Evolutionary conservation across 2,797 vertebrate genomes (phyloP), one percentile per base, ranked within the genome.

Genomic region (Tarsius wallacei): DNA sequence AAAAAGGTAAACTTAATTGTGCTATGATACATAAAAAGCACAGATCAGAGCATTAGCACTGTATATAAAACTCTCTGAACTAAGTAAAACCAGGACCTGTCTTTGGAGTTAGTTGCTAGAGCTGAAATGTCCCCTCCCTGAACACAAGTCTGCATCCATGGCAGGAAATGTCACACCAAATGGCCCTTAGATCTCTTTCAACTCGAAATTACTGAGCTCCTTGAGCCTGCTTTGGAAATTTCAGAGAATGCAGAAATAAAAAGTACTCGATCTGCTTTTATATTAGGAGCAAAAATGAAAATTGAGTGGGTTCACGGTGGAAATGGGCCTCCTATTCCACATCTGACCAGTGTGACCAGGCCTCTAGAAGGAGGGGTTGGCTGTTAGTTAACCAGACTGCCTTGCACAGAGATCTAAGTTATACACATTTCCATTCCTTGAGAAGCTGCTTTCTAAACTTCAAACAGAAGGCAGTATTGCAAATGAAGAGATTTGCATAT

Each of bases 1-100:
- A 47, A 81, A 49, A 82, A 74, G 55, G 61, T 49, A 81, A 53
- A 95, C 87, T 81, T 66, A 63, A 19, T 74, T 90, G 81, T 90
- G 28, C 53, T 76, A 61, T 47, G 49, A 49, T 80, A 55, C 7
- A 87, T 66, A 66, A 82, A 96, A 90, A 70, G 76, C 19, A 89
- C 0, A 80, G 24, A 55, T 78, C 21, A 57, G 28, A 16, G n/a
- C 28, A 80, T n/a, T 76, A 92, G 28, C 31, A 28, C 2, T 22
- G 10, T 7, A 42, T 55, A 53, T n/a, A 64, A 8, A 42, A 73
- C 70, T 28, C 31, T 26, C 26, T 57, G 83, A 61, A 78, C 28
- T 55, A n/a, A 22, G 6, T 12, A 26, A 59, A 81, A 63, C 64
- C 13, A 70, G 66, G 55, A 55, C 10, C 7, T 26, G 33, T 64